Conservation (phyloP, 2,797 vertebrate genomes). For the Pogonophryne albipinna region DNA sequence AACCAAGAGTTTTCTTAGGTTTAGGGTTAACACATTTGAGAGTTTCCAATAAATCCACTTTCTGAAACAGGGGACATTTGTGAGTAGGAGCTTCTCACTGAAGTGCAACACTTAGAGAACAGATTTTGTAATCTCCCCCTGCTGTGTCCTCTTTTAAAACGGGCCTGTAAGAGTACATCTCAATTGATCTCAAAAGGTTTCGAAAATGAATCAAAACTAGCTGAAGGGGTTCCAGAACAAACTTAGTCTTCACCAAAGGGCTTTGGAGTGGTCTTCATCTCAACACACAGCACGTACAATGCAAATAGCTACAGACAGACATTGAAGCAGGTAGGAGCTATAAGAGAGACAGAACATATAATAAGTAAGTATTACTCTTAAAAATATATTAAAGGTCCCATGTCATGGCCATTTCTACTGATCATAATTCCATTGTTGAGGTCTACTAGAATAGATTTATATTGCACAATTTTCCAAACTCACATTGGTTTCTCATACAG, state of each 20-base stretch:
- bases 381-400: neutral
- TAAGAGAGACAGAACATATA: slow-evolving; percentile 14
- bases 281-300: slow-evolving; percentile 41
- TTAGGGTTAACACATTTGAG: too few relatives aligned
- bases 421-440: too few relatives aligned
- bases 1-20: too few relatives aligned
- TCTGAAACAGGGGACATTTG: neutral
- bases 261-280: slow-evolving; percentile 60
- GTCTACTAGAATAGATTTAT: too few relatives aligned
- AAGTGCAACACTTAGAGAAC: slow-evolving; percentile 10
- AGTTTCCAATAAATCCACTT: too few relatives aligned
- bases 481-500: too few relatives aligned
- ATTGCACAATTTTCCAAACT: too few relatives aligned
- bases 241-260: slow-evolving; percentile 42
- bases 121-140: slow-evolving; percentile 5
- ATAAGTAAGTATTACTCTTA: neutral
- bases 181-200: slow-evolving; percentile 26
- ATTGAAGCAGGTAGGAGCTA: slow-evolving; percentile 25
- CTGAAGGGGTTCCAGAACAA: slow-evolving; percentile 36
- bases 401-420: too few relatives aligned
- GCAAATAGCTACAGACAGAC: slow-evolving; percentile 50
- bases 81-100: slow-evolving; percentile 10
- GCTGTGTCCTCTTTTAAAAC: slow-evolving; percentile 35
- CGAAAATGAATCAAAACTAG: slow-evolving; percentile 21
- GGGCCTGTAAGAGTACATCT: slow-evolving; percentile 39